Percentiles rank a stretch among this genome's conserved stretches.
Conservation (phyloP, 2,888 invertebrate species). For the Lumbricus terrestris region DNA sequence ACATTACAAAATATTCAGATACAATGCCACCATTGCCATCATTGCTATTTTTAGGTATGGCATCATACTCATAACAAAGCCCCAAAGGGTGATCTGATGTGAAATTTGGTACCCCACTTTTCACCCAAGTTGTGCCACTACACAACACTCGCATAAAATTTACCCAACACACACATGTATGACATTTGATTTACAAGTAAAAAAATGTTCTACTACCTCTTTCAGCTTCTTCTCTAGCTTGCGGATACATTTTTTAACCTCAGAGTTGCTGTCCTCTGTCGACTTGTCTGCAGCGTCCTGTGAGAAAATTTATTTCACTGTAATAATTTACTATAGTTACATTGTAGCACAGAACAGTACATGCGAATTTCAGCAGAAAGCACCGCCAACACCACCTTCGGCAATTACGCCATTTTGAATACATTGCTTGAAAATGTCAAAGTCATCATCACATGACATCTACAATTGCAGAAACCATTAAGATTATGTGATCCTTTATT, state of each 20-base stretch:
- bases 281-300: not conserved
- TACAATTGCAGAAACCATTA: not conserved
- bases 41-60: no score
- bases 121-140: no score
- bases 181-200: not conserved
- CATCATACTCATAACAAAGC: no score
- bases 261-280: not conserved
- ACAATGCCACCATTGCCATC: no score
- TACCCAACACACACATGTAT: no score
- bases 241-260: not conserved
- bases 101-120: no score
- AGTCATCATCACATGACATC: not conserved
- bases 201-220: not conserved
- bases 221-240: constrained; percentile 3
- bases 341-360: no score
- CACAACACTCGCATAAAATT: no score
- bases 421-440: not conserved
- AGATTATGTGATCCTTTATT: not conserved
- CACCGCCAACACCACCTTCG: not conserved
- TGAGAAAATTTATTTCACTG: not conserved
- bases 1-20: no score
- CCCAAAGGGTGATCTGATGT: no score
- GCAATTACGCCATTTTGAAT: not conserved
- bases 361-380: not conserved
- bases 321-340: no score